A percentile compares a stretch with the other conserved stretches of the same genome.
Evolutionary conservation across 2,888 invertebrate genomes (phyloP).

Genomic region (Megalurothrips usitatus): DNA sequence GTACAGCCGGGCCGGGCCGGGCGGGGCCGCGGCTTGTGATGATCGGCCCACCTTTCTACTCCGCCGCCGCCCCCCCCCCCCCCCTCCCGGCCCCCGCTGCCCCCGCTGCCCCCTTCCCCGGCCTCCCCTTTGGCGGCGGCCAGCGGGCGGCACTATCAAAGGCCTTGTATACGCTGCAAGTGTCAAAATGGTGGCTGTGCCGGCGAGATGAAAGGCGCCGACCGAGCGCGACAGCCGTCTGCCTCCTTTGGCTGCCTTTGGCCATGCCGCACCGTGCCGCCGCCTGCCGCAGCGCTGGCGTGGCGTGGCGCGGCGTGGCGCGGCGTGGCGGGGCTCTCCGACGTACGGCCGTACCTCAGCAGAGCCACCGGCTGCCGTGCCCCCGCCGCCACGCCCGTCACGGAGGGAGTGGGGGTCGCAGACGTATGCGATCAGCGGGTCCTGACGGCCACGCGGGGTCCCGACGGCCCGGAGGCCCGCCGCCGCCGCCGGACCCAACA

Average conservation of each 20-base stretch:
- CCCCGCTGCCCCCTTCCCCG: not conserved
- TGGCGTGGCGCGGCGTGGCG: not conserved
- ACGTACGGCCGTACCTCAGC: not conserved
- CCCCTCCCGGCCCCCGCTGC: not conserved
- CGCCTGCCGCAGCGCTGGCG: not conserved
- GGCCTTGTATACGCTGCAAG: constrained; percentile 25
- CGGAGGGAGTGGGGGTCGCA: constrained; percentile 3
- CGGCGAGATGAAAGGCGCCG: constrained; percentile 25
- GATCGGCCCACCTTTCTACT: constrained; percentile 24
- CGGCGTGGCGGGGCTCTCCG: not conserved
- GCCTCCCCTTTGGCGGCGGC: constrained; percentile 20
- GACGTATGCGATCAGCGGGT: too few species aligned
- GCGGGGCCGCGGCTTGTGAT: not conserved
- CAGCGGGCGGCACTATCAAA: constrained; percentile 25
- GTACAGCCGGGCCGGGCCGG: too few species aligned
- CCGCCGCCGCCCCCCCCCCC: not conserved
- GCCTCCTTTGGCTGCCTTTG: constrained; percentile 16
- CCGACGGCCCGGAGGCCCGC: not conserved
- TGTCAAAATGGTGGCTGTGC: constrained; percentile 22
- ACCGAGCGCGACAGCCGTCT: constrained; percentile 16
- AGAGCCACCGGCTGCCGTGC: not conserved
- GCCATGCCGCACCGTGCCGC: not conserved
- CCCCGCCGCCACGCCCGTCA: not conserved
- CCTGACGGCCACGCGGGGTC: too few species aligned
- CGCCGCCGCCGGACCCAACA: not conserved